These are phyloP conservation scores for Ectemnius lituratus DNA, from an alignment of 2,888 invertebrate species.

Conservation along the genomic window DNA sequence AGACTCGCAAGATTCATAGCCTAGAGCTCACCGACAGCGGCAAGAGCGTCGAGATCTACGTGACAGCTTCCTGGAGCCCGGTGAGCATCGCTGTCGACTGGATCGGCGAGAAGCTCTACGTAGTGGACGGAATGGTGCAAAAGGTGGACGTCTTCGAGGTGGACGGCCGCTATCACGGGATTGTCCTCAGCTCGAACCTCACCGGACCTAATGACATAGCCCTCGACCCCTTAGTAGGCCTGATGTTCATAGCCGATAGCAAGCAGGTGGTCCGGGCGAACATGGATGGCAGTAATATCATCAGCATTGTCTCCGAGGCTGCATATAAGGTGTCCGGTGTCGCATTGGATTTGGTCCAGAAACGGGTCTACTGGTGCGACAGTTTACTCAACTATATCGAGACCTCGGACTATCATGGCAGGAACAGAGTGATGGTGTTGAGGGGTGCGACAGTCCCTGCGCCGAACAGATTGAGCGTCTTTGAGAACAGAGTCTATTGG, in stretches of 20 bases:
- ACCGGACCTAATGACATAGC: constrained; percentile 95
- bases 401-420: constrained; percentile 95
- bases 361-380: constrained; percentile 97
- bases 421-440: constrained; percentile 87
- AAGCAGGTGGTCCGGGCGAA: constrained; percentile 91
- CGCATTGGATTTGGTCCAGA: constrained; percentile 92
- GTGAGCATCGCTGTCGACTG: constrained; percentile 97
- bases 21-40: constrained; percentile 72
- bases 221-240: constrained; percentile 93
- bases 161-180: constrained; percentile 91
- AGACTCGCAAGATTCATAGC: constrained; percentile 87
- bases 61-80: constrained; percentile 93
- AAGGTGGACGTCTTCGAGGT: constrained; percentile 96
- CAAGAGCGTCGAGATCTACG: constrained; percentile 83
- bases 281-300: constrained; percentile 94
- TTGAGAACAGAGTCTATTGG: constrained; percentile 94
- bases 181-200: constrained; percentile 93
- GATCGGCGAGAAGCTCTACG: constrained; percentile 97
- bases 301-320: constrained; percentile 92
- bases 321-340: constrained; percentile 96
- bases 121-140: constrained; percentile 94
- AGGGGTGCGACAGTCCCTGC: constrained; percentile 92
- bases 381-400: constrained; percentile 96
- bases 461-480: constrained; percentile 89
- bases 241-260: constrained; percentile 92